Evolutionary conservation across 2,113 vertebrate genomes (phyloP), one percentile per base, ranked within the genome.

Genomic region (Plectropomus leopardus): DNA sequence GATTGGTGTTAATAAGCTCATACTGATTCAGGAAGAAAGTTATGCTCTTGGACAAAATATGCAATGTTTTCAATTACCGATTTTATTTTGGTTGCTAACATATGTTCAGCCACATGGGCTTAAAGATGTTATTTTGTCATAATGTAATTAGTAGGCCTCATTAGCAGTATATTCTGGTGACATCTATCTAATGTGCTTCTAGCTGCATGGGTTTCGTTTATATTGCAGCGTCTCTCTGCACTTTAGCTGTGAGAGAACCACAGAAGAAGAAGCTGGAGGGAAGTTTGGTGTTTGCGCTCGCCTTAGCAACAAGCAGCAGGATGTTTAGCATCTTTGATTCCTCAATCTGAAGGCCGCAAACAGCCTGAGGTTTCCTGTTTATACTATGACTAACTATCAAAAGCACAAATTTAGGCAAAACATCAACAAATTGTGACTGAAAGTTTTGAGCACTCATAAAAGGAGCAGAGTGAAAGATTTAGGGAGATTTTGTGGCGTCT

Each of bases 341-440:
- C 76, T 44, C 66, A 63, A 34, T 60, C 15, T 76, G 67, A 60
- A 75, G 55, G 68, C 54, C 80, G 74, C 64, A 85, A 76, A 84
- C 61, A 70, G 77, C 84, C 78, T 9, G 1, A 51, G 82, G 82
- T 64, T 81, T 76, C 66, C 71, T 71, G 63, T 86, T 82, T 75
- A 76, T 55, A 72, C 76, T 69, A 17, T 44, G 23, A 28, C 65
- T 55, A 40, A 16, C 55, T 23, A n/a, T 57, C 19, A 76, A 71
- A 59, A 61, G 32, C 42, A 84, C 5, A 10, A 4, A 72, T 67
- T 61, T 17, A 55, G 19, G 19, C 67, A 44, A 73, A 72, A 67
- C 32, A 48, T 61, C 48, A 8, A 59, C 19, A 19, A 55, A 53
- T 58, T 58, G 53, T 34, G 17, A 16, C n/a, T 64, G 7, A 44